Base-by-base conservation (phyloP, 1,140 invertebrate genomes). In the Streblospio benedicti region DNA sequence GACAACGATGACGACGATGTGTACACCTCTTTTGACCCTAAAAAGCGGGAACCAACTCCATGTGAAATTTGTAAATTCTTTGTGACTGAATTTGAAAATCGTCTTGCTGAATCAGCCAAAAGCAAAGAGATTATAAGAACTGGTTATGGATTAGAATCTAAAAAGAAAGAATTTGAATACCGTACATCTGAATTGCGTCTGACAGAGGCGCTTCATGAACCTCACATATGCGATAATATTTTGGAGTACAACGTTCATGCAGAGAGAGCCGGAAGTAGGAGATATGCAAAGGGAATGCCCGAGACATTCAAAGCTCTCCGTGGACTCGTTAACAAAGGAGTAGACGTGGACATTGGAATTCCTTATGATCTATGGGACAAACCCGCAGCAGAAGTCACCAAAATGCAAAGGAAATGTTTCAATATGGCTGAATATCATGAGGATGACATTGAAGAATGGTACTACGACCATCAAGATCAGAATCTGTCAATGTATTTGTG, bases 361-460 rank as follows among this genome's bases (percentile, higher is more conserved):
- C 95, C 95, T 0, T 86, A 87, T 67, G 93, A 97, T 70, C 76
- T 97, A 58, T 98, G 94, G 94, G 92, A 97, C 71, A 91, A 91
- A 70, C 93, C 94, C 1, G 93, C 93, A 5, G 93, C 89, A 5
- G 93, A 97, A 82, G 89, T 98, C 1, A 92, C 92, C n/a, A 85
- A 90, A 53, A 85, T 98, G 80, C 96, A 97, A 79, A 86, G 85
- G 27, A 89, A 94, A 79, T 83, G 82, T 69, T 81, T 80, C 64
- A 67, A 68, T 28, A 73, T 82, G 61, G 71, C 82, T 4, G 81
- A 83, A 62, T 66, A 77, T 12, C 71, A 81, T 68, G 81, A 83
- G 69, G 79, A 80, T 4, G 75, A 71, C 38, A 81, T 83, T 60
- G 80, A 80, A 67, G 70, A 80, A 12, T 83, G 81, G 81, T 83